A percentile compares a stretch with the other conserved stretches of the same genome.
Conservation (phyloP, 2,888 invertebrate species). For the Chrysolina haemoptera region DNA sequence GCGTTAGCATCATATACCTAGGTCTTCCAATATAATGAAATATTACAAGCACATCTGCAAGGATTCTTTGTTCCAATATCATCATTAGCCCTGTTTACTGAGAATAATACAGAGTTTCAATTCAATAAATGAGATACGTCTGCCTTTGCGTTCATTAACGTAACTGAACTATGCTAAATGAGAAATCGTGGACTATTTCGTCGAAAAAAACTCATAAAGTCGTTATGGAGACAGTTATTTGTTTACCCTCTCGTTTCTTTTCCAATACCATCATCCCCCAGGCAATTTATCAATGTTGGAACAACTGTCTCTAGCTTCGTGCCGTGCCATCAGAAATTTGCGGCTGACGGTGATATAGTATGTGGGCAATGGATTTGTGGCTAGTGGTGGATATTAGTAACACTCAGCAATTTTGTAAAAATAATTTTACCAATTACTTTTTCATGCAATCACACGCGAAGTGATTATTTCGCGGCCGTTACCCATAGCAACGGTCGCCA, state of each 20-base stretch:
- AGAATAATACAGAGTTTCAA: not conserved
- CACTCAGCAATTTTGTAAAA: no score
- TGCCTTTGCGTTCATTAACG: not conserved
- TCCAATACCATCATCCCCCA: slow-evolving; percentile 2
- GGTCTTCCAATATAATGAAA: no score
- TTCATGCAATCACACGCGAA: no score
- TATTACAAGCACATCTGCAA: no score
- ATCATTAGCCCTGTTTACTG: not conserved
- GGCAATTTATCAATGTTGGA: slow-evolving; percentile 17
- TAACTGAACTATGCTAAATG: not conserved
- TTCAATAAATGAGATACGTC: not conserved
- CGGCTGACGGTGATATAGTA: not conserved
- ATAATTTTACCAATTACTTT: no score
- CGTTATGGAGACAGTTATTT: slow-evolving; percentile 18
- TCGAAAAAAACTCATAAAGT: slow-evolving; percentile 15
- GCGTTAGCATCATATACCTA: no score
- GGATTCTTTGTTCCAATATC: not conserved
- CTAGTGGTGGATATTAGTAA: no score
- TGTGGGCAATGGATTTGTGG: not conserved
- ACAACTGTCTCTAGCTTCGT: slow-evolving; percentile 15
- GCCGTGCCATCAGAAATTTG: not conserved
- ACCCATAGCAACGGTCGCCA: no score
- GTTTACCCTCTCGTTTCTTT: slow-evolving; percentile 21
- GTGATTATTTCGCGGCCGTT: no score
- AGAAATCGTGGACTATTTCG: slow-evolving; percentile 8